A percentile compares a stretch with the other conserved stretches of the same genome.
These are phyloP conservation scores for Calliscelio sp. DNA, from an alignment of 2,888 invertebrate genomes.

Conservation along the genomic window DNA sequence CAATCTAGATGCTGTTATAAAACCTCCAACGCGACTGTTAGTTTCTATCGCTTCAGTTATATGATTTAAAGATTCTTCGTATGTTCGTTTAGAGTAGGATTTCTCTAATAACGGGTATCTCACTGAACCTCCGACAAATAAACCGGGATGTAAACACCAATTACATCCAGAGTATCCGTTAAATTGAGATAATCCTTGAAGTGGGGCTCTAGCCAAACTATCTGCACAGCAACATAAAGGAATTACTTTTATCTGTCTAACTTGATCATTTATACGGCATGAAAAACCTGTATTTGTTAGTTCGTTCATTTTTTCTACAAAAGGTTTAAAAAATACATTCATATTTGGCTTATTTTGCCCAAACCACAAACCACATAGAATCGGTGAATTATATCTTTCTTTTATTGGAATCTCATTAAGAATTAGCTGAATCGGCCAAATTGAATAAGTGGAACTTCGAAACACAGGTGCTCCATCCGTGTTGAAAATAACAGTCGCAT, in stretches of 20 bases:
- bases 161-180: constrained; percentile 64
- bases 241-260: constrained; percentile 35
- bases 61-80: background rate
- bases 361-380: constrained; percentile 37
- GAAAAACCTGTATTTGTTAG: constrained; percentile 21
- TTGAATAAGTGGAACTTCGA: constrained; percentile 20
- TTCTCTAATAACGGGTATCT: background rate
- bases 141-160: constrained; percentile 66
- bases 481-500: constrained; percentile 6
- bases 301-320: constrained; percentile 25
- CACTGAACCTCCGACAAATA: constrained; percentile 26
- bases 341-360: constrained; percentile 25
- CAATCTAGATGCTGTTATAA: constrained; percentile 47
- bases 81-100: background rate
- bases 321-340: constrained; percentile 31
- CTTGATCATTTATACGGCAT: constrained; percentile 18
- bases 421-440: constrained; percentile 39
- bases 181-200: constrained; percentile 66
- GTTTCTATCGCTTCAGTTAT: constrained; percentile 19
- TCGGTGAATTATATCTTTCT: constrained; percentile 5
- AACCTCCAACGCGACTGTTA: constrained; percentile 34
- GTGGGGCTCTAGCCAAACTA: constrained; percentile 55
- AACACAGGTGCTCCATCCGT: constrained; percentile 34
- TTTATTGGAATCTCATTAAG: constrained; percentile 29
- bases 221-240: constrained; percentile 60